phyloP scores from a whole-genome alignment of 2,113 vertebrate species.

The Manacus vitellinus region DNA sequence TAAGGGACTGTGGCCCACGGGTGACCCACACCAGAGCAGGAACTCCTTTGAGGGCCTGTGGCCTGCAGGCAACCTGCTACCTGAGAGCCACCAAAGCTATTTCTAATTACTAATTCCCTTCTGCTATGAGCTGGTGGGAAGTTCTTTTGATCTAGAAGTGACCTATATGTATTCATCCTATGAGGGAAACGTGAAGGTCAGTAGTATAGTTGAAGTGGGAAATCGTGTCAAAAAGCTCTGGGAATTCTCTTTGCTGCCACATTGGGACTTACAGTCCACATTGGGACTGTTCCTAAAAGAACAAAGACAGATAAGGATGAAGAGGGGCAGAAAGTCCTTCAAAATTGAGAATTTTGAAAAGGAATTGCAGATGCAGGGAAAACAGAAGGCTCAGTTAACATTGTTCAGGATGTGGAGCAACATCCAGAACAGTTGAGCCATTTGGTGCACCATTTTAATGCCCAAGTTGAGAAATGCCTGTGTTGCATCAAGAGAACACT shows the following conservation, averaged over 20 bases:
- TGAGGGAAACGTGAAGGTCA: not conserved
- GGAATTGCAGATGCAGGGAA: not conserved
- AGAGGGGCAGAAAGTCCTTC: not conserved
- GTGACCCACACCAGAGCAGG: not conserved
- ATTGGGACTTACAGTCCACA: not conserved
- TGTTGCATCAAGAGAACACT: not conserved
- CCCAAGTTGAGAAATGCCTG: not conserved
- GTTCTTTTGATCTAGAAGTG: not conserved
- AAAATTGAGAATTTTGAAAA: not conserved
- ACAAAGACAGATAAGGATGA: not conserved
- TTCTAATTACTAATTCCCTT: not conserved
- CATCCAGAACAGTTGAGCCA: not conserved
- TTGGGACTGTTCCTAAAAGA: not conserved
- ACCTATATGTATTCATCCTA: not conserved
- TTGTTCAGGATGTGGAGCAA: not conserved
- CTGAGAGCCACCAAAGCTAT: not conserved
- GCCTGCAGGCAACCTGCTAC: not conserved
- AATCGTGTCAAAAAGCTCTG: not conserved
- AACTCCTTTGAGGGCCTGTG: not conserved
- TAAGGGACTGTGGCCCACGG: not conserved
- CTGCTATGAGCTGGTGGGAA: not conserved
- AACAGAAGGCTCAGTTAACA: not conserved
- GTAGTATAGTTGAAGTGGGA: not conserved
- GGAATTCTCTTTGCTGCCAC: not conserved
- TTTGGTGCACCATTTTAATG: not conserved